A percentile compares a stretch with the other conserved stretches of the same genome.
Conservation (phyloP, 2,113 vertebrate genomes). For the Raphicerus campestris region DNA sequence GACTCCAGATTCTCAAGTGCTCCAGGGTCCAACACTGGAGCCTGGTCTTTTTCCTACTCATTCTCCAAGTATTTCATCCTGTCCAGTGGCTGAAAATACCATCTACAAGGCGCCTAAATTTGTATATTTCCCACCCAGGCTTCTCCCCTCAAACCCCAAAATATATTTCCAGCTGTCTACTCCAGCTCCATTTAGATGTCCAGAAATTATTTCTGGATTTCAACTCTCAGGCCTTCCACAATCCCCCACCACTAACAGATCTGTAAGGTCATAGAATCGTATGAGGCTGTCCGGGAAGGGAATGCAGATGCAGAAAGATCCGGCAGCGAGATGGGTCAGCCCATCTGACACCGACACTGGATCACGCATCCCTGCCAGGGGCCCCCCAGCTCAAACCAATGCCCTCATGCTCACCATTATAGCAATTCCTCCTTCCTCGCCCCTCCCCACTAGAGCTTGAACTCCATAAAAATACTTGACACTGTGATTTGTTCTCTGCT, state of each 20-base stretch:
- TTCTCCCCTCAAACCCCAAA: background rate
- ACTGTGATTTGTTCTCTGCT: background rate
- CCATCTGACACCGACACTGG: accelerated
- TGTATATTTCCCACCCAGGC: background rate
- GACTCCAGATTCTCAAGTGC: background rate
- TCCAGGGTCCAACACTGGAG: background rate
- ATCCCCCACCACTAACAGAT: background rate
- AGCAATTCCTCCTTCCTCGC: background rate
- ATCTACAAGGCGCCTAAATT: background rate
- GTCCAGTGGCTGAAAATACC: background rate
- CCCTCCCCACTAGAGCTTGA: background rate
- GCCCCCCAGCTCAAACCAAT: background rate
- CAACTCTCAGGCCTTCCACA: background rate
- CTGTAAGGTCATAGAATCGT: accelerated
- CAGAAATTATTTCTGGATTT: background rate
- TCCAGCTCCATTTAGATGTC: background rate
- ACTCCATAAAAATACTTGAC: background rate
- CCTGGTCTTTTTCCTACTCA: background rate
- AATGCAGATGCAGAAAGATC: background rate
- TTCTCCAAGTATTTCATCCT: background rate
- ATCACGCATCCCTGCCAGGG: background rate
- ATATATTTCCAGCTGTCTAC: background rate
- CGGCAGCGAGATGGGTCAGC: background rate
- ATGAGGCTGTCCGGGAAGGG: background rate
- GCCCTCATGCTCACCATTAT: background rate